Conservation (phyloP, 2,888 invertebrate genomes). For the Dicranocentrus wangi region DNA sequence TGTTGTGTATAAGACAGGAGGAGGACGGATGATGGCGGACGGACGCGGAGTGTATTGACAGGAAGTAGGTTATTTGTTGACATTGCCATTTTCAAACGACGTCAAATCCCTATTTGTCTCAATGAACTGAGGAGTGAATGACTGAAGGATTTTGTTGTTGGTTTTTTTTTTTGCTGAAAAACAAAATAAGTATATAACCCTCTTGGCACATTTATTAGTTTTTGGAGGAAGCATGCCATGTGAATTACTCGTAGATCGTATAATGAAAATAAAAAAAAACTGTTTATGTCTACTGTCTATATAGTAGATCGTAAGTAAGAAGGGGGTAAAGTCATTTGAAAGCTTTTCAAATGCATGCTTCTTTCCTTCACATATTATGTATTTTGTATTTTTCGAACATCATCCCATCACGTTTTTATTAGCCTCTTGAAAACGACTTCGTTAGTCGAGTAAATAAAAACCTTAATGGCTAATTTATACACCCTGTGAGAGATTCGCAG, state of each 20-base stretch:
- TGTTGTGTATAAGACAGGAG: not conserved
- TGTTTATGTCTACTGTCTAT: not conserved
- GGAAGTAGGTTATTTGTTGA: slow-evolving; percentile 63
- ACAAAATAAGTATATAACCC: not conserved
- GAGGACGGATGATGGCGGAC: too few relatives aligned
- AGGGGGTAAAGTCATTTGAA: not conserved
- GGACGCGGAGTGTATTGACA: slow-evolving; percentile 46
- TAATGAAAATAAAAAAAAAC: not conserved
- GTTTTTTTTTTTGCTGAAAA: not conserved
- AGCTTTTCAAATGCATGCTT: too few relatives aligned
- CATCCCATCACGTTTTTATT: not conserved
- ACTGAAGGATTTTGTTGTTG: not conserved
- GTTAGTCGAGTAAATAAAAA: not conserved
- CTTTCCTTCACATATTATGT: slow-evolving; percentile 1
- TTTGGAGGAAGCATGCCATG: not conserved
- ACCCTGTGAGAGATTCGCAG: too few relatives aligned
- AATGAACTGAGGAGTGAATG: not conserved
- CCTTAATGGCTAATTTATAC: too few relatives aligned
- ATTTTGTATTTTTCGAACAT: too few relatives aligned
- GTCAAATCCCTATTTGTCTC: slow-evolving; percentile 27
- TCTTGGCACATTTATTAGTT: not conserved
- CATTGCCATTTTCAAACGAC: slow-evolving; percentile 50
- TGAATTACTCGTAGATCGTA: not conserved
- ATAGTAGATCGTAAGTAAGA: not conserved
- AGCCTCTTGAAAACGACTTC: not conserved